A percentile compares a stretch with the other conserved stretches of the same genome.
Conservation (phyloP, 1,140 invertebrate species). For the Apis florea region DNA sequence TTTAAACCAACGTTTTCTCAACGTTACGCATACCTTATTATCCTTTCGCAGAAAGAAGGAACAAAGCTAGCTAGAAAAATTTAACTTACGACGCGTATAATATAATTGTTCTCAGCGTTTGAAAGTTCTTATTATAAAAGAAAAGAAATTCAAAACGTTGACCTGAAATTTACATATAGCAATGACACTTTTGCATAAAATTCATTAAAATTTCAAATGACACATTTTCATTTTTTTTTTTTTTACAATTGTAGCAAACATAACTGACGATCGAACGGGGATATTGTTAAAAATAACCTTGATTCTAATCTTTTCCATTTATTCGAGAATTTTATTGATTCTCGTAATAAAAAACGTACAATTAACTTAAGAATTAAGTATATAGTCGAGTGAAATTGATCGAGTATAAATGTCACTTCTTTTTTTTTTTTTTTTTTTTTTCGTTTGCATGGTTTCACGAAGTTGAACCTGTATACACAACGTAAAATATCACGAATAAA, state of each 20-base stretch:
- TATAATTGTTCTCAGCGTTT: background rate
- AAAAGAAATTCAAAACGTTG: background rate
- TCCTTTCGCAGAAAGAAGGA: no score
- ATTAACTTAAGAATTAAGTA: background rate
- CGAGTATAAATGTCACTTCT: background rate
- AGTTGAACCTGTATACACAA: background rate
- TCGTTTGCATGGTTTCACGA: background rate
- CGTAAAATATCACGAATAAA: slow-evolving; percentile 11
- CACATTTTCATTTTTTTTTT: background rate
- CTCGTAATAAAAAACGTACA: no score
- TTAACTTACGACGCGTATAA: no score
- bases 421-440: background rate
- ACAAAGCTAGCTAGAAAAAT: no score
- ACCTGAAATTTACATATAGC: background rate
- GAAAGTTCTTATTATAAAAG: background rate
- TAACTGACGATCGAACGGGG: background rate
- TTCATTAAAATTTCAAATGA: slow-evolving; percentile 4
- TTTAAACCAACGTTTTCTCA: no score
- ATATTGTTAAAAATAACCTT: no score
- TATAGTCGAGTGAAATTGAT: background rate
- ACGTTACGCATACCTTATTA: no score
- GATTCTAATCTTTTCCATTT: no score
- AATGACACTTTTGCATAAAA: slow-evolving; percentile 13
- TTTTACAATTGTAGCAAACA: background rate
- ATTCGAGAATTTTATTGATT: no score